phyloP scores from a whole-genome alignment of 2,888 invertebrate genomes.

The Automeris io region DNA sequence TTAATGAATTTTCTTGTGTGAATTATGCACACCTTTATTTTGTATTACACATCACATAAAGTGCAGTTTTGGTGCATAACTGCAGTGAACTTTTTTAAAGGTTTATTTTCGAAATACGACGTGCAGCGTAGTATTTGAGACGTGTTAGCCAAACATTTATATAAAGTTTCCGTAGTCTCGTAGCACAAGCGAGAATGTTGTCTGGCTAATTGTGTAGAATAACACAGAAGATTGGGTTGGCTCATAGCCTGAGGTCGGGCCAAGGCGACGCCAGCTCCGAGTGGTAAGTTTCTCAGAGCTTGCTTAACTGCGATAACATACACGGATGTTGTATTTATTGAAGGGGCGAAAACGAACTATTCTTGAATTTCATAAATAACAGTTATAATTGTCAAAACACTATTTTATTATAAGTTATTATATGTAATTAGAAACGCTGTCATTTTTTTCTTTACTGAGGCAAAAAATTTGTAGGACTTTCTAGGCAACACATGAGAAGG shows the following conservation, averaged over 20 bases:
- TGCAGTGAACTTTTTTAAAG: background rate
- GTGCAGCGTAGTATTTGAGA: conserved; percentile 1
- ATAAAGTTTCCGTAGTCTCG: conserved; percentile 5
- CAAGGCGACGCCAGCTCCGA: conserved; percentile 29
- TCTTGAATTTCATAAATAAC: no score
- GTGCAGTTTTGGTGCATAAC: no score
- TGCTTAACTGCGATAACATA: conserved; percentile 29
- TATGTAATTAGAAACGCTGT: no score
- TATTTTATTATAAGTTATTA: no score
- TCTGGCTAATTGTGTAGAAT: conserved; percentile 47
- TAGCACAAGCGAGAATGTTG: conserved; percentile 15
- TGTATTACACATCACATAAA: no score
- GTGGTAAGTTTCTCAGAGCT: conserved; percentile 40
- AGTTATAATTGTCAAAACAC: no score
- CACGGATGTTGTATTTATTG: conserved; percentile 16
- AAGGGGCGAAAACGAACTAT: conserved; percentile 14
- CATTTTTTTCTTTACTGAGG: no score
- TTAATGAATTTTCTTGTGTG: no score
- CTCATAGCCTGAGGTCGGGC: conserved; percentile 38
- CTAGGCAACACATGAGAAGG: no score
- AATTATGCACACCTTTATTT: no score
- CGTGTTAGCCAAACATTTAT: conserved; percentile 1
- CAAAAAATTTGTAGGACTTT: no score
- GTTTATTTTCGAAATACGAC: background rate
- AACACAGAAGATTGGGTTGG: conserved; percentile 49